A percentile compares a stretch with the other conserved stretches of the same genome.
These are phyloP conservation scores for Zosterops pallidus DNA, from an alignment of 2,113 vertebrate genomes.

Conservation along the genomic window DNA sequence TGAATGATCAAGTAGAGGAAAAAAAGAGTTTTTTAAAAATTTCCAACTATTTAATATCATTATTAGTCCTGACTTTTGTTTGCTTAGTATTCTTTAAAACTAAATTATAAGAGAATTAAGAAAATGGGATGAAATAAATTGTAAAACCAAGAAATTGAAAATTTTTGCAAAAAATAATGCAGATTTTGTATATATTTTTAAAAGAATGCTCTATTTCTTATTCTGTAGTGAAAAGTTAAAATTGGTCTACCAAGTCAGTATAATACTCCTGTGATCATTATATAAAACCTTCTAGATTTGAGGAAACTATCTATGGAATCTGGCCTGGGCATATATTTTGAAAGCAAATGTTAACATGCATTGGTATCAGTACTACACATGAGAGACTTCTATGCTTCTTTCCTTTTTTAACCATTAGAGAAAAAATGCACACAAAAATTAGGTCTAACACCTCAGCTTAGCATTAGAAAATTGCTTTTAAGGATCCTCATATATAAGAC, in stretches of 20 bases:
- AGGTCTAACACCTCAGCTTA: not conserved
- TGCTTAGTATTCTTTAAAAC: not conserved
- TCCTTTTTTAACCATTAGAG: not conserved
- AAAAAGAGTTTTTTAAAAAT: not conserved
- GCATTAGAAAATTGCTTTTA: not conserved
- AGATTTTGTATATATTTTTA: not conserved
- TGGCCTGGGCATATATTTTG: not conserved
- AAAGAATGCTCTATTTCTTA: not conserved
- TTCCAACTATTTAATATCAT: not conserved
- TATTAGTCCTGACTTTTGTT: not conserved
- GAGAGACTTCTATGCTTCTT: not conserved
- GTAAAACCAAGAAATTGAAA: not conserved
- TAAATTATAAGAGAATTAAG: not conserved
- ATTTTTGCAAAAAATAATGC: not conserved
- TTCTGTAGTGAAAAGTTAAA: not conserved
- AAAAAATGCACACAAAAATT: not conserved
- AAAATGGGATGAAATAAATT: not conserved
- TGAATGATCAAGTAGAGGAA: not conserved
- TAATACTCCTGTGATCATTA: not conserved
- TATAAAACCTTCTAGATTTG: not conserved
- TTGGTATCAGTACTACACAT: fast-evolving
- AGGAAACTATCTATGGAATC: not conserved
- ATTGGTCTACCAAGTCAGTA: not conserved
- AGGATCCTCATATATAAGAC: not conserved
- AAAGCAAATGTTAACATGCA: not conserved